Evolutionary conservation across 2,888 invertebrate genomes (phyloP).

Genomic region (Hypomecis punctinalis): DNA sequence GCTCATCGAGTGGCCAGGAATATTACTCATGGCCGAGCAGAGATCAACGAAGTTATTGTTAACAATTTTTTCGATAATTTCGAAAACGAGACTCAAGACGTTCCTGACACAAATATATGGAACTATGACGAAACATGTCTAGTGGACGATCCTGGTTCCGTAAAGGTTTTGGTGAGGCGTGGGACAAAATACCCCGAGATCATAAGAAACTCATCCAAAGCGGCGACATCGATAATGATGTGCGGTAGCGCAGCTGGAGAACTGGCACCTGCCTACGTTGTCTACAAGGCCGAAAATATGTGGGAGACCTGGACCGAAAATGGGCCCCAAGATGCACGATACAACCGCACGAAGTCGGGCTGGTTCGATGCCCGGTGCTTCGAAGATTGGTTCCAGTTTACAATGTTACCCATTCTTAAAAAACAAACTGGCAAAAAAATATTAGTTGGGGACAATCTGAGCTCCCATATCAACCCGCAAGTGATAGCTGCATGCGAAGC

Average conservation of each 20-base stretch:
- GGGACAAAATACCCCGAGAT: no score
- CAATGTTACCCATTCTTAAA: constrained; percentile 20
- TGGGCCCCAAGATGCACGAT: constrained; percentile 28
- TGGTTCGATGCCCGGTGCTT: constrained; percentile 34
- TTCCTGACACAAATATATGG: no score
- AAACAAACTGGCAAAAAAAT: constrained; percentile 19
- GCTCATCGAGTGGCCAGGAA: not conserved
- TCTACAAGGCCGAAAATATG: not conserved
- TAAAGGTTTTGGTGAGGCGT: no score
- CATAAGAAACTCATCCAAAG: no score
- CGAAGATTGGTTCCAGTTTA: constrained; percentile 12
- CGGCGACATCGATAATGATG: no score
- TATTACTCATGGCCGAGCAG: not conserved
- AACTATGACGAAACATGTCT: no score
- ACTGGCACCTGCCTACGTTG: no score
- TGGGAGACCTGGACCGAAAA: constrained; percentile 37
- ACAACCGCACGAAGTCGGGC: constrained; percentile 36
- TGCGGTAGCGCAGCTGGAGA: no score
- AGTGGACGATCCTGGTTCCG: no score
- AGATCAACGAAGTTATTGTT: no score
- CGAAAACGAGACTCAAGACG: no score
- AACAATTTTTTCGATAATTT: no score
- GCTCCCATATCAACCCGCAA: constrained; percentile 9
- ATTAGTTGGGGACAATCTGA: constrained; percentile 15
- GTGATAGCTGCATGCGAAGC: constrained; percentile 20